These are phyloP conservation scores for Pseudanteris insignis DNA, from an alignment of 2,888 invertebrate species.

Conservation along the genomic window DNA sequence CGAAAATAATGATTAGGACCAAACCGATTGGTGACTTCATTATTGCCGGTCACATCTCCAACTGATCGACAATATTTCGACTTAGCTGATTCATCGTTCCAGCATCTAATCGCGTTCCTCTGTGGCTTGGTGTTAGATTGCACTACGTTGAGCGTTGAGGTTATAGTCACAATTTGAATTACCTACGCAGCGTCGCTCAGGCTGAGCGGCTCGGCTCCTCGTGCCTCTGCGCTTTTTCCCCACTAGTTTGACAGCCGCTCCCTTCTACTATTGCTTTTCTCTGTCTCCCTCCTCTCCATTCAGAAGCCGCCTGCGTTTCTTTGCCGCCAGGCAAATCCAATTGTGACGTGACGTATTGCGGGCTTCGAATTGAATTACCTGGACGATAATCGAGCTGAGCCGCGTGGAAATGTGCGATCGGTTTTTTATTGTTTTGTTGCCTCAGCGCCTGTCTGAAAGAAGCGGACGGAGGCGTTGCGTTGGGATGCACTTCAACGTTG, in stretches of 20 bases:
- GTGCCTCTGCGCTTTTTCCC: conserved; percentile 20
- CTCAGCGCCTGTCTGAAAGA: conserved; percentile 2
- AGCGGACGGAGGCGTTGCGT: conserved; percentile 12
- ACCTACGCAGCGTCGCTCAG: conserved; percentile 22
- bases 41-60: too few relatives aligned
- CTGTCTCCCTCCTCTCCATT: neutral
- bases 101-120: conserved; percentile 1
- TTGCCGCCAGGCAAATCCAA: conserved; percentile 19
- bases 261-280: conserved; percentile 1
- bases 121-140: neutral
- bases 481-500: conserved; percentile 17
- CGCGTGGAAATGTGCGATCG: conserved; percentile 23
- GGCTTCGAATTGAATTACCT: conserved; percentile 33
- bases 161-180: conserved; percentile 13
- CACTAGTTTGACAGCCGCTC: conserved; percentile 6
- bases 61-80: too few relatives aligned
- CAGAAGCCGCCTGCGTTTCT: conserved; percentile 13
- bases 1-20: too few relatives aligned
- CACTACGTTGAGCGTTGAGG: conserved; percentile 23
- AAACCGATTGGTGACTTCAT: too few relatives aligned
- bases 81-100: conserved; percentile 19
- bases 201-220: conserved; percentile 17
- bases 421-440: conserved; percentile 14
- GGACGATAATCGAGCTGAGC: conserved; percentile 22
- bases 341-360: conserved; percentile 13